Evolutionary conservation across 2,797 vertebrate genomes (phyloP).

Genomic region (Gila robusta): DNA sequence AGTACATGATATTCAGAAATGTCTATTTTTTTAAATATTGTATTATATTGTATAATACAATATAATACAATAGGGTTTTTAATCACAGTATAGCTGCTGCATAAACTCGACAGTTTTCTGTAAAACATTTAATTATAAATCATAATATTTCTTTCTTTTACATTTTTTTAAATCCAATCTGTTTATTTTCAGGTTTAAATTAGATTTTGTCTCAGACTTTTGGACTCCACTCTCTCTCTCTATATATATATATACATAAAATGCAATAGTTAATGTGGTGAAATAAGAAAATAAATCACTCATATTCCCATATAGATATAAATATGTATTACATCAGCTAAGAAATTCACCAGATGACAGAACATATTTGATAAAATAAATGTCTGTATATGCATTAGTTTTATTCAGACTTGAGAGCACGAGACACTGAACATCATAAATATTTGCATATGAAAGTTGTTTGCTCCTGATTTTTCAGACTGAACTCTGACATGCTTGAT

Average conservation of each 20-base stretch:
- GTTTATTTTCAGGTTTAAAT: background rate
- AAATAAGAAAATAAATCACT: background rate
- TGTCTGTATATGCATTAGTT: slow-evolving; percentile 18
- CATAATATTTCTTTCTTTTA: background rate
- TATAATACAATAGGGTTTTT: background rate
- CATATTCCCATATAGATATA: background rate
- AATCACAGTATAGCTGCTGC: background rate
- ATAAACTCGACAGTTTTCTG: background rate
- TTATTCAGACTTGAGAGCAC: background rate
- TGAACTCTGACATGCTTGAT: slow-evolving; percentile 3
- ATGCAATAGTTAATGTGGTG: background rate
- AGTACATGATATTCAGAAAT: background rate
- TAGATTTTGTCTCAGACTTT: background rate
- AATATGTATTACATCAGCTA: background rate
- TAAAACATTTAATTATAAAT: background rate
- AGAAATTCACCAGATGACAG: background rate
- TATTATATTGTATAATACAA: too few relatives aligned
- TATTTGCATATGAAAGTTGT: background rate
- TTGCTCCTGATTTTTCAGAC: background rate
- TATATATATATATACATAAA: background rate
- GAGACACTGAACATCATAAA: background rate
- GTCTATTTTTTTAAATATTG: background rate
- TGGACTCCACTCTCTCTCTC: background rate
- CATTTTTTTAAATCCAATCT: background rate
- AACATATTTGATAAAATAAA: slow-evolving; percentile 5